phyloP scores from a whole-genome alignment of 2,888 invertebrate genomes.

The Pegoplata infirma region DNA sequence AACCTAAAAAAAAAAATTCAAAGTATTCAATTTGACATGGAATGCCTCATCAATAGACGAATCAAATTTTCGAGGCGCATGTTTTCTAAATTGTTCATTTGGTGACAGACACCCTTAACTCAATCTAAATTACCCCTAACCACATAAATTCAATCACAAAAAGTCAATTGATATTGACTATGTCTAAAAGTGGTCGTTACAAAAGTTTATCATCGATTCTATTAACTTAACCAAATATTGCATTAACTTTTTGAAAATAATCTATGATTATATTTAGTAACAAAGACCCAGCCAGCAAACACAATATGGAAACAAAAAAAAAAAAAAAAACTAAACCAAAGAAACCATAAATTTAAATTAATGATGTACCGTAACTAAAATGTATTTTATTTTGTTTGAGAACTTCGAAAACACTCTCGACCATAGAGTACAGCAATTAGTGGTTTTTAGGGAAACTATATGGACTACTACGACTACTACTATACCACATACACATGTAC shows the following conservation, averaged over 20 bases:
- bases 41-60: too few species aligned
- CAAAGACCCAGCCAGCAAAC: background rate
- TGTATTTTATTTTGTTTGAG: background rate
- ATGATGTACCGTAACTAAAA: constrained; percentile 36
- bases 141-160: background rate
- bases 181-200: background rate
- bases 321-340: too few species aligned
- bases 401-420: background rate
- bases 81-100: too few species aligned
- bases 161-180: background rate
- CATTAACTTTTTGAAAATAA: background rate
- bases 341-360: constrained; percentile 40
- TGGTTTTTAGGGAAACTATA: background rate
- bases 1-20: too few species aligned
- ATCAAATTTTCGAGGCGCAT: too few species aligned
- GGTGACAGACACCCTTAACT: too few species aligned
- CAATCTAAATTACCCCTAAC: too few species aligned
- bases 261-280: background rate
- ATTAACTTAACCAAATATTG: background rate
- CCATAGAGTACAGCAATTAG: background rate
- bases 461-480: too few species aligned
- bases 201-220: background rate
- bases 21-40: too few species aligned
- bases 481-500: too few species aligned
- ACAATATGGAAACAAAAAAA: too few species aligned